Percentiles rank a stretch among this genome's conserved stretches.
Conservation (phyloP, 2,888 invertebrate species). For the Formica aserva region DNA sequence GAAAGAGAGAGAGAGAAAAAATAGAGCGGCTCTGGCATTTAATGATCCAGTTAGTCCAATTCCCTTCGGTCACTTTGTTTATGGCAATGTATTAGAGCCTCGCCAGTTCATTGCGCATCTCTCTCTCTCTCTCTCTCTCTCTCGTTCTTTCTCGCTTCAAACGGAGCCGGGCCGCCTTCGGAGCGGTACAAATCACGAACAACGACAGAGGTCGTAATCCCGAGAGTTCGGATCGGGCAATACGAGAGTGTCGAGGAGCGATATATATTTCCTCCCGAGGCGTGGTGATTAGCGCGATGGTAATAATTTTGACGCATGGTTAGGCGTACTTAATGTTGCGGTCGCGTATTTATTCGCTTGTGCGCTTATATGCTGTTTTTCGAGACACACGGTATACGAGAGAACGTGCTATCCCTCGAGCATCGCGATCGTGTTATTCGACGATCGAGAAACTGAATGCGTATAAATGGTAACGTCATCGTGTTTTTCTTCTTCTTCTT, state of each 20-base stretch:
- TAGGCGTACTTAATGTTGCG: conserved; percentile 17
- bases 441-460: conserved; percentile 15
- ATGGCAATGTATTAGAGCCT: conserved; percentile 12
- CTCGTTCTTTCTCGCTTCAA: conserved; percentile 4
- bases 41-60: conserved; percentile 41
- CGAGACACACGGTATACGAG: conserved; percentile 28
- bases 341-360: not conserved
- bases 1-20: too few relatives aligned
- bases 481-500: not conserved
- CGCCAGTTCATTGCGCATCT: conserved; percentile 3
- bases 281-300: conserved; percentile 40
- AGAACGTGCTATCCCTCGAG: not conserved
- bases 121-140: not conserved
- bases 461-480: conserved; percentile 3
- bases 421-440: conserved; percentile 5
- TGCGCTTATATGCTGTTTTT: not conserved
- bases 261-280: conserved; percentile 20
- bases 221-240: conserved; percentile 13
- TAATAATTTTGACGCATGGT: conserved; percentile 40
- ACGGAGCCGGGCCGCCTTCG: conserved; percentile 43
- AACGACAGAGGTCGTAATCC: conserved; percentile 52
- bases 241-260: conserved; percentile 1
- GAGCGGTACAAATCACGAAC: conserved; percentile 56
- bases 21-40: conserved; percentile 15
- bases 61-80: conserved; percentile 45